These are phyloP conservation scores for Drosophila seclusa DNA, from an alignment of 2,888 invertebrate species.

Conservation along the genomic window DNA sequence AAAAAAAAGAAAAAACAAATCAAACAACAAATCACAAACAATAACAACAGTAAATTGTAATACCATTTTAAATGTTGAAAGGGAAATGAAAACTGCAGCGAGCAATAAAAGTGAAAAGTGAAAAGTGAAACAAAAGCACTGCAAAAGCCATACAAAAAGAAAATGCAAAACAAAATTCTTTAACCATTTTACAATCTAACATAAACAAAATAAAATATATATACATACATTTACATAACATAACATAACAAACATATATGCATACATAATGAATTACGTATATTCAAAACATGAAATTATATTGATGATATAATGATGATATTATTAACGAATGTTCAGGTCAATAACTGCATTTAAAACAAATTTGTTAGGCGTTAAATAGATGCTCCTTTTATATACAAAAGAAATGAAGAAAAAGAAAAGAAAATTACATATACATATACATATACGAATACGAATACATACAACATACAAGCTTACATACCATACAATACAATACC, in stretches of 20 bases:
- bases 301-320: constrained; percentile 30
- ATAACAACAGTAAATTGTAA: constrained; percentile 34
- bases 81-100: constrained; percentile 38
- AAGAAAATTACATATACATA: constrained; percentile 12
- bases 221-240: constrained; percentile 35
- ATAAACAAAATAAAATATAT: constrained; percentile 29
- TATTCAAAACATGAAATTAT: constrained; percentile 28
- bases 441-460: constrained; percentile 31
- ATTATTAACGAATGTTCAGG: constrained; percentile 76
- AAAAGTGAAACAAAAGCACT: constrained; percentile 28
- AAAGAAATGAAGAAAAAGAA: constrained; percentile 14
- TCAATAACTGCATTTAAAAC: constrained; percentile 81
- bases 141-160: constrained; percentile 37
- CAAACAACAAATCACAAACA: constrained; percentile 24
- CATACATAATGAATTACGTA: constrained; percentile 48
- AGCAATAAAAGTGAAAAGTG: constrained; percentile 40
- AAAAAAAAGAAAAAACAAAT: constrained; percentile 9
- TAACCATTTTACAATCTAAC: constrained; percentile 63
- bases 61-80: constrained; percentile 27
- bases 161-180: constrained; percentile 57
- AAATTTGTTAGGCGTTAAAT: constrained; percentile 67
- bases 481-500: constrained; percentile 42
- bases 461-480: constrained; percentile 29
- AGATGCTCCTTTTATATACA: constrained; percentile 62
- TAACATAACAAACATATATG: constrained; percentile 36